Percentiles rank a stretch among this genome's conserved stretches.
Evolutionary conservation across 30 jellyfish, hydroid and myxozoan species (phyloP).

Genomic region (Chrysaora quinquecirrha): DNA sequence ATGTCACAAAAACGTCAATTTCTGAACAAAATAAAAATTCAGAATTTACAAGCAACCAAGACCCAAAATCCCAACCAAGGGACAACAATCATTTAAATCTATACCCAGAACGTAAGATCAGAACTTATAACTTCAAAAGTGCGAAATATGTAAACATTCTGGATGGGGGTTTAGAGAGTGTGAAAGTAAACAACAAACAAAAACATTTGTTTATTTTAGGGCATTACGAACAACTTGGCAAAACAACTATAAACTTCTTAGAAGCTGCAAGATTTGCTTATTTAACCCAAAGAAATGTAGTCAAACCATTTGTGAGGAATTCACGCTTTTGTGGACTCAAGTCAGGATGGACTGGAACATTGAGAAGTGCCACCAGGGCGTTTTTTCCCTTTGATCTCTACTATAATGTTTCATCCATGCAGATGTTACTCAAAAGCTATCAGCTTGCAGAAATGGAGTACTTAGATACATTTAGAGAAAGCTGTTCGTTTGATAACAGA

Average conservation of each 20-base stretch:
- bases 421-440: constrained; percentile 25
- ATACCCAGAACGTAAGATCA: constrained; percentile 2
- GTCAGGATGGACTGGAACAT: constrained; percentile 92
- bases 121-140: constrained; percentile 1
- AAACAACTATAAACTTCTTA: constrained; percentile 79
- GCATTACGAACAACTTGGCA: constrained; percentile 98
- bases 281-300: constrained; percentile 63
- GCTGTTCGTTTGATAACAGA: constrained; percentile 41
- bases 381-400: constrained; percentile 83
- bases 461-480: constrained; percentile 36
- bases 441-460: constrained; percentile 62
- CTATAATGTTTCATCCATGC: constrained; percentile 62
- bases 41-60: no score
- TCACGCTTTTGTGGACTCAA: constrained; percentile 92
- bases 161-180: constrained; percentile 26
- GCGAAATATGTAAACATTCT: constrained; percentile 15
- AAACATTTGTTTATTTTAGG: constrained; percentile 82
- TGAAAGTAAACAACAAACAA: neutral
- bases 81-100: neutral
- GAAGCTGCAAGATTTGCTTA: constrained; percentile 88
- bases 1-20: neutral
- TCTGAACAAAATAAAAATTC: neutral
- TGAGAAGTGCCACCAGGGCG: constrained; percentile 78
- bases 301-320: constrained; percentile 82
- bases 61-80: no score